Evolutionary conservation across 2,888 invertebrate species (phyloP).

Genomic region (Eupithecia vulgata): DNA sequence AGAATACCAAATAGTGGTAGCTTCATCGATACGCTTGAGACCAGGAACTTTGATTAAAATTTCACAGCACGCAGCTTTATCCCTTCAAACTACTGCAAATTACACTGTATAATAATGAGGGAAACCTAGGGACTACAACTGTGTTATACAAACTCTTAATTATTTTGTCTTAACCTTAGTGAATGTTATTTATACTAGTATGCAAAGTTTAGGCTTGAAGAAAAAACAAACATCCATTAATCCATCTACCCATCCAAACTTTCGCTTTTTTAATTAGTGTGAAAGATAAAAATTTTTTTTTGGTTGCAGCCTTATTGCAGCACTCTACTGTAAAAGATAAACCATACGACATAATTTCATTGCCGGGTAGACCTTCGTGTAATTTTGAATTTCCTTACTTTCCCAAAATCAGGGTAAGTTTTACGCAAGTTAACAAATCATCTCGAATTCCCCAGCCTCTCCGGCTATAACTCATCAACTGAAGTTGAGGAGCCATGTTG

Average conservation of each 20-base stretch:
- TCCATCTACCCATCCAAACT: too few species aligned
- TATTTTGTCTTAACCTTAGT: background rate
- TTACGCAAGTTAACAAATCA: slow-evolving; percentile 64
- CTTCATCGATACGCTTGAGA: slow-evolving; percentile 66
- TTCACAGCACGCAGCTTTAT: slow-evolving; percentile 74
- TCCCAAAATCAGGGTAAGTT: slow-evolving; percentile 54
- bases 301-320: background rate
- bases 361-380: slow-evolving; percentile 21
- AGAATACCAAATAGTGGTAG: slow-evolving; percentile 50
- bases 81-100: slow-evolving; percentile 55
- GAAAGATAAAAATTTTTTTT: background rate
- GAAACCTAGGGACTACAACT: background rate
- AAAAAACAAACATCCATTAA: too few species aligned
- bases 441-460: slow-evolving; percentile 60
- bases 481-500: slow-evolving; percentile 19
- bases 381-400: slow-evolving; percentile 39
- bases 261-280: too few species aligned
- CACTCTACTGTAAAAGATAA: background rate
- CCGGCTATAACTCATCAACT: slow-evolving; percentile 70
- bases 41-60: slow-evolving; percentile 80
- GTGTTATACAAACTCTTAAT: background rate
- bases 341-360: slow-evolving; percentile 13
- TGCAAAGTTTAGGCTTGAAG: too few species aligned
- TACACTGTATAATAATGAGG: slow-evolving; percentile 13
- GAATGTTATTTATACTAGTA: background rate